A percentile compares a stretch with the other conserved stretches of the same genome.
These are phyloP conservation scores for Odontocerum albicorne DNA, from an alignment of 2,888 invertebrate genomes.

Conservation along the genomic window DNA sequence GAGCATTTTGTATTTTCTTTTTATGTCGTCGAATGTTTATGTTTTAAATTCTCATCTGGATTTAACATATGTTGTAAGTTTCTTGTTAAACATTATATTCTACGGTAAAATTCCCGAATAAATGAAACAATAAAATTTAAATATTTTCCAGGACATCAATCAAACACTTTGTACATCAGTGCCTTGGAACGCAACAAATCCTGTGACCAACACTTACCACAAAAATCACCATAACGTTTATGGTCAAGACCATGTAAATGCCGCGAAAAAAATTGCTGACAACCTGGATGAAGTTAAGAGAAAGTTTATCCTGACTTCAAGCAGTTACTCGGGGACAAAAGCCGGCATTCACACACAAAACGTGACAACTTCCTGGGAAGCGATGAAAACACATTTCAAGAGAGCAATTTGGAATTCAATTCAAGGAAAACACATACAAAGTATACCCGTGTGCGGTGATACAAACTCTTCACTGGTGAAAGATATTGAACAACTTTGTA, in stretches of 20 bases:
- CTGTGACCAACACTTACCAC: conserved; percentile 39
- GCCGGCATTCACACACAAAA: conserved; percentile 52
- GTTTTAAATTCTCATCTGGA: too few relatives aligned
- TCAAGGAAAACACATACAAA: conserved; percentile 53
- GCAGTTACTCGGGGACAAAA: conserved; percentile 46
- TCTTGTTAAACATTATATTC: too few relatives aligned
- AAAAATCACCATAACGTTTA: conserved; percentile 59
- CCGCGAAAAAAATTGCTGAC: conserved; percentile 29
- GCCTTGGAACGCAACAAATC: conserved; percentile 52
- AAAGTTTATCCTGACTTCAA: conserved; percentile 43
- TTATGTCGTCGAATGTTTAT: too few relatives aligned
- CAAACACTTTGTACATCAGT: conserved; percentile 52
- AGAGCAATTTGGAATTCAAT: conserved; percentile 55
- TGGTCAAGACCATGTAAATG: conserved; percentile 51
- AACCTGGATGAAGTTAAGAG: conserved; percentile 13
- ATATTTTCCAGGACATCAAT: conserved; percentile 44
- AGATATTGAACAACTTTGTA: conserved; percentile 56
- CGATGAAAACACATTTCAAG: conserved; percentile 54
- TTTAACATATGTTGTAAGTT: too few relatives aligned
- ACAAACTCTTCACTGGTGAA: conserved; percentile 45
- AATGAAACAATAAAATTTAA: too few relatives aligned
- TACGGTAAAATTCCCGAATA: too few relatives aligned
- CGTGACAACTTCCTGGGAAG: conserved; percentile 60
- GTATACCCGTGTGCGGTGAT: conserved; percentile 61
- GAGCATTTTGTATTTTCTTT: too few relatives aligned